A percentile compares a stretch with the other conserved stretches of the same genome.
phyloP scores from a whole-genome alignment of 2,113 vertebrate genomes.

The Gavia stellata region DNA sequence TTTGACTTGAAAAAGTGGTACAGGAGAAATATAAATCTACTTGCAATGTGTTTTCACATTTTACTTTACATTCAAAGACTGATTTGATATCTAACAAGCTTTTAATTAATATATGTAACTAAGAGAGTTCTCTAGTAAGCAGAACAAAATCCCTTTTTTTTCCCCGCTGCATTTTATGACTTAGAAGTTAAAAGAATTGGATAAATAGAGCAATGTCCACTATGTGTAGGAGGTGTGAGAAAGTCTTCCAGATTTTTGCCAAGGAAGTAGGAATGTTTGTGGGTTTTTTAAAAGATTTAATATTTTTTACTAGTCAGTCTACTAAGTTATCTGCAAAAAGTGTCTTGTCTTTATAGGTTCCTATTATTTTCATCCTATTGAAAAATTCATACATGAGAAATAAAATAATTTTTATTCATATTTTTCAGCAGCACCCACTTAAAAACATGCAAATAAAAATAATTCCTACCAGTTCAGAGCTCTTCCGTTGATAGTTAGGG shows the following conservation, averaged over 20 bases:
- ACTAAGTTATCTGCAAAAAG: not conserved
- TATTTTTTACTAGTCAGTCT: not conserved
- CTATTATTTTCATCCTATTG: not conserved
- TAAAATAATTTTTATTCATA: not conserved
- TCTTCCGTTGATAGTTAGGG: not conserved
- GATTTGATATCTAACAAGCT: not conserved
- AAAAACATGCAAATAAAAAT: not conserved
- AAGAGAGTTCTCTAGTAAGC: not conserved
- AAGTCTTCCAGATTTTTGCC: not conserved
- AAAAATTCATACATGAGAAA: not conserved
- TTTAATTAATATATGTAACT: not conserved
- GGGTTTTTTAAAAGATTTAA: not conserved
- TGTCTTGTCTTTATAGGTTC: not conserved
- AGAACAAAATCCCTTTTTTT: not conserved
- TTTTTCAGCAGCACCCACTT: not conserved
- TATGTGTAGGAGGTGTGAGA: not conserved
- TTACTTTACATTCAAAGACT: not conserved
- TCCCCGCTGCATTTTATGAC: not conserved
- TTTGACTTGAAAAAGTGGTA: not conserved
- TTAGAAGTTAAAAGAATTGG: not conserved
- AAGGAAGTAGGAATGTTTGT: not conserved
- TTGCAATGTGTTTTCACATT: not conserved
- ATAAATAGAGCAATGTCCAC: not conserved
- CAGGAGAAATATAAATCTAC: not conserved
- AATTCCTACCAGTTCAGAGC: constrained; percentile 30